These are phyloP conservation scores for Helicolenus hilgendorfi DNA, from an alignment of 2,797 vertebrate species.

Conservation along the genomic window DNA sequence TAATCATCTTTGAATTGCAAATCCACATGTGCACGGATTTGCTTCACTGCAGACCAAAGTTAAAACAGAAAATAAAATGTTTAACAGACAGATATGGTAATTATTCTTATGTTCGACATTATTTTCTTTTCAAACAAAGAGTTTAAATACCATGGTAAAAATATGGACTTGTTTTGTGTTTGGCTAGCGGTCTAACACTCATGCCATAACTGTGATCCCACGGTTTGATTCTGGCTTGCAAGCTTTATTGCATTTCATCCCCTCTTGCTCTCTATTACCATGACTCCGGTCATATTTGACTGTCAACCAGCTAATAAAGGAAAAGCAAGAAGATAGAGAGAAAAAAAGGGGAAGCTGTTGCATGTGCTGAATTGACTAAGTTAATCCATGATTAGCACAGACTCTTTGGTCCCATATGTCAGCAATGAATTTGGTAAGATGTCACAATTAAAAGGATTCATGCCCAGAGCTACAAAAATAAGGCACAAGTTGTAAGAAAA, in stretches of 20 bases:
- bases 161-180: constrained; percentile 19
- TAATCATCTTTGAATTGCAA: background rate
- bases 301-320: background rate
- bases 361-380: background rate
- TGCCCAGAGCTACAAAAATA: background rate
- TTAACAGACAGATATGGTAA: background rate
- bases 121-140: background rate
- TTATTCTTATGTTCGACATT: background rate
- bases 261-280: background rate
- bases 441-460: background rate
- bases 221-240: background rate
- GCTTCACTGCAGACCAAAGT: background rate
- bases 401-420: background rate
- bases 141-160: background rate
- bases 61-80: background rate
- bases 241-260: background rate
- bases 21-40: background rate
- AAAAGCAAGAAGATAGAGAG: background rate
- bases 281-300: background rate
- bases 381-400: background rate
- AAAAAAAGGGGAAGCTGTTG: background rate
- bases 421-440: background rate
- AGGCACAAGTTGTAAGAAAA: background rate
- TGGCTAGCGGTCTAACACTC: background rate
- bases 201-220: background rate